Evolutionary conservation across 92 coral and sea anemone species (phyloP).

Genomic region (Palythoa caribaeorum): DNA sequence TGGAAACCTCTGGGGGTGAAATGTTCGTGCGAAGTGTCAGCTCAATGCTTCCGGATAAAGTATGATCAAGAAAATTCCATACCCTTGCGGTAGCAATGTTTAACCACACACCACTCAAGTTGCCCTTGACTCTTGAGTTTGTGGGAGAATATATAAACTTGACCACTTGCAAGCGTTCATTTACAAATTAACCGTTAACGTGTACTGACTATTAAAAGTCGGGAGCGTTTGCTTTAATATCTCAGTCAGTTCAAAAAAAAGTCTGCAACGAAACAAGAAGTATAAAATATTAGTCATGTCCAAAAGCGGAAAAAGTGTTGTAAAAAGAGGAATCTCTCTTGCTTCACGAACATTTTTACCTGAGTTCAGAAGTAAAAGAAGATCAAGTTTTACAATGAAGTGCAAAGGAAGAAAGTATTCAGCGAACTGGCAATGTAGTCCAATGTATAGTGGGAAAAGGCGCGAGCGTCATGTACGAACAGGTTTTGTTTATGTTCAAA

Average conservation of each 20-base stretch:
- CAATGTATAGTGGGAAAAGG: neutral
- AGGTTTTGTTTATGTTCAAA: conserved; percentile 22
- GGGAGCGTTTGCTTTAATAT: neutral
- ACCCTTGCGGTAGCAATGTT: neutral
- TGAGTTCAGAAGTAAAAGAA: conserved; percentile 4
- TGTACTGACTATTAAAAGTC: neutral
- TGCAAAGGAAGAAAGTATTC: conserved; percentile 1
- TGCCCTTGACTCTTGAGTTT: neutral
- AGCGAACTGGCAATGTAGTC: conserved; percentile 12
- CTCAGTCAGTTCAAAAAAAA: neutral
- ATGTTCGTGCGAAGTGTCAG: conserved; percentile 21
- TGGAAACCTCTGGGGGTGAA: neutral
- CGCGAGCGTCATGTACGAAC: conserved; percentile 5
- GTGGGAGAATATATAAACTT: neutral
- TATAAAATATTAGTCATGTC: neutral
- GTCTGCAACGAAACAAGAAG: neutral
- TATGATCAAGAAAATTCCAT: conserved; percentile 19
- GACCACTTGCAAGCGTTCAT: neutral
- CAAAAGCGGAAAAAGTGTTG: neutral
- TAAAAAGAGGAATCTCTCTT: neutral
- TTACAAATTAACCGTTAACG: neutral
- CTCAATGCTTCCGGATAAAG: conserved; percentile 8
- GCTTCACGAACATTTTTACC: conserved; percentile 26
- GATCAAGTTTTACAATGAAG: conserved; percentile 13
- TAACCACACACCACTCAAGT: neutral